Evolutionary conservation across 2,888 invertebrate genomes (phyloP).

Genomic region (Lapara coniferarum): DNA sequence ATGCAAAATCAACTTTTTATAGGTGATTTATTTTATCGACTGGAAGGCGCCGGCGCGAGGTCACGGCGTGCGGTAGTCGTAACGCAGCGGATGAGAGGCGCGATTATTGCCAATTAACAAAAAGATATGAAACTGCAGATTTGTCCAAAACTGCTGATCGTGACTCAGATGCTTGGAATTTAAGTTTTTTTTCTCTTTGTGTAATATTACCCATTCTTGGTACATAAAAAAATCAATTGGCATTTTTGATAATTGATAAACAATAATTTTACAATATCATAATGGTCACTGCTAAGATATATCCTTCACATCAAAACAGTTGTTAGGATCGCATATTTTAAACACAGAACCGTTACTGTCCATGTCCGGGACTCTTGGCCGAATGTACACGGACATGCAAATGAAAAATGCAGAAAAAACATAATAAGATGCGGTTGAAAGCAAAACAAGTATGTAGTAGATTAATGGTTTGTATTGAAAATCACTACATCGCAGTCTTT

Average conservation of each 20-base stretch:
- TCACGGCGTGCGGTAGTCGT: constrained; percentile 28
- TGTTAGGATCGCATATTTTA: not conserved
- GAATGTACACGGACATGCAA: not conserved
- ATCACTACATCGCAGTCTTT: constrained; percentile 51
- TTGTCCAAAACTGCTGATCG: not conserved
- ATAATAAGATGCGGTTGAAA: constrained; percentile 38
- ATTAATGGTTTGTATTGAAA: constrained; percentile 55
- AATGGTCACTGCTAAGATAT: not conserved
- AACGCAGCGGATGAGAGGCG: constrained; percentile 6
- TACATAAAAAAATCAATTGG: no score
- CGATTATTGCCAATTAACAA: constrained; percentile 7
- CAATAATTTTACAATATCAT: no score
- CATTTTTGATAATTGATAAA: no score
- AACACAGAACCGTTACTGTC: constrained; percentile 1
- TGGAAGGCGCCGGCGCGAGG: constrained; percentile 46
- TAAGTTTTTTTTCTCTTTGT: not conserved
- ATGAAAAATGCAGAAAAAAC: constrained; percentile 17
- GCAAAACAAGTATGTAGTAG: constrained; percentile 56
- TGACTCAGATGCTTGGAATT: not conserved
- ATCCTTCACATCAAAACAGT: not conserved
- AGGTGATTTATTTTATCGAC: constrained; percentile 33
- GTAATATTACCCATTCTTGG: no score
- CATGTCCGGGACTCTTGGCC: constrained; percentile 18
- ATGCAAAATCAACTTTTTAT: constrained; percentile 28
- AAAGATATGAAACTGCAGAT: constrained; percentile 3